phyloP scores from a whole-genome alignment of 2,888 invertebrate species.

The Lycia hirtaria region DNA sequence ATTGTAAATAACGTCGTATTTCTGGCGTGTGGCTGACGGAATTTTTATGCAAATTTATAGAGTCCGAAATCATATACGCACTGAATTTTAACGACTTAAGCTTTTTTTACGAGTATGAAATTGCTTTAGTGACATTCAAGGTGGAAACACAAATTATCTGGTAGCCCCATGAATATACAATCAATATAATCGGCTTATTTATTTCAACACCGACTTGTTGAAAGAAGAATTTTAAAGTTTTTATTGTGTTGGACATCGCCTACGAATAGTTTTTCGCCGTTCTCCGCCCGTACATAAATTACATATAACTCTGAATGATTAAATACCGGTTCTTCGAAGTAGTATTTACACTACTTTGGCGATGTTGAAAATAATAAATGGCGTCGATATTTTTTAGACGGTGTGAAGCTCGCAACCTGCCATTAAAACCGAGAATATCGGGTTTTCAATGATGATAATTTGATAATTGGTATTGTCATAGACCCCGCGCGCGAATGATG shows the following conservation, averaged over 20 bases:
- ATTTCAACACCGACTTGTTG: conserved; percentile 51
- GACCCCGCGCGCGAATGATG: conserved; percentile 29
- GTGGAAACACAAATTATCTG: conserved; percentile 47
- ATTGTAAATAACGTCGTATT: conserved; percentile 1
- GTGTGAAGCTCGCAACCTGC: conserved; percentile 64
- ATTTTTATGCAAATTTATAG: conserved; percentile 32
- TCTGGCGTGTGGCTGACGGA: conserved; percentile 13
- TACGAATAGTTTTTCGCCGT: conserved; percentile 49
- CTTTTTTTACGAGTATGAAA: conserved; percentile 46
- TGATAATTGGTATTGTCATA: conserved; percentile 76
- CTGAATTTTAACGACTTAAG: conserved; percentile 43
- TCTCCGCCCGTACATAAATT: conserved; percentile 57
- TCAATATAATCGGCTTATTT: conserved; percentile 58
- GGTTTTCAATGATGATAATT: conserved; percentile 73
- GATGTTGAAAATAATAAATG: conserved; percentile 65
- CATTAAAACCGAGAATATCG: conserved; percentile 69
- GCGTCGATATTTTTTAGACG: conserved; percentile 69
- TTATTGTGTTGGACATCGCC: conserved; percentile 47
- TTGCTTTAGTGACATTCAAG: conserved; percentile 48
- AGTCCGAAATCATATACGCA: conserved; percentile 37
- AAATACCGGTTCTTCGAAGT: conserved; percentile 63
- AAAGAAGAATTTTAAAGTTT: conserved; percentile 53
- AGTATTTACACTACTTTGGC: conserved; percentile 72
- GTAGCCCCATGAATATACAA: conserved; percentile 53
- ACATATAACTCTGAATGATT: conserved; percentile 56